A percentile compares a stretch with the other conserved stretches of the same genome.
These are phyloP conservation scores for Salarias fasciatus DNA, from an alignment of 2,797 vertebrate genomes.

Conservation along the genomic window DNA sequence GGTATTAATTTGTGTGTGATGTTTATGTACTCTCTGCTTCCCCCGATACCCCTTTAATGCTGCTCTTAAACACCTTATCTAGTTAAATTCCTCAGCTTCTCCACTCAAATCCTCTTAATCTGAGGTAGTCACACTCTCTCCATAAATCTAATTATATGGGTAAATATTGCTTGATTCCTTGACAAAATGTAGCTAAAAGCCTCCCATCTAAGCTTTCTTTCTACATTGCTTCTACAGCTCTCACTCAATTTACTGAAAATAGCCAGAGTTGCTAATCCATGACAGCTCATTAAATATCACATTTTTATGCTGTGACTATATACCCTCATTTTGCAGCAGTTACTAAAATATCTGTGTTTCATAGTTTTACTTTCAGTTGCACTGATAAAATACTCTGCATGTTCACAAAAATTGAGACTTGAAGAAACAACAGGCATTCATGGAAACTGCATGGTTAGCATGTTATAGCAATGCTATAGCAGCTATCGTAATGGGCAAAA, in stretches of 20 bases:
- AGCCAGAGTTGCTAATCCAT: constrained; percentile 11
- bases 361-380: constrained; percentile 9
- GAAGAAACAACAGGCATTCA: no score
- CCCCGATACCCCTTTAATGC: constrained; percentile 27
- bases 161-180: constrained; percentile 41
- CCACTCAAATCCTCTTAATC: constrained; percentile 39
- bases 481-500: no score
- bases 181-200: constrained; percentile 24
- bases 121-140: constrained; percentile 23
- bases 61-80: constrained; percentile 36
- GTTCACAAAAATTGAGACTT: background rate
- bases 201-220: constrained; percentile 6
- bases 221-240: constrained; percentile 3
- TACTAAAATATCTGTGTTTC: background rate
- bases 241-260: constrained; percentile 15
- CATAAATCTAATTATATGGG: constrained; percentile 36
- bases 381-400: constrained; percentile 1
- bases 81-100: constrained; percentile 34
- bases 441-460: background rate
- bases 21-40: constrained; percentile 34
- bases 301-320: constrained; percentile 5
- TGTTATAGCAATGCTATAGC: no score
- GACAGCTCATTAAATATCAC: constrained; percentile 4
- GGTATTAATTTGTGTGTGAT: constrained; percentile 48
- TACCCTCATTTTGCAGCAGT: background rate